Conservation (phyloP, 1,140 invertebrate species). For the Calliopsis andreniformis region DNA sequence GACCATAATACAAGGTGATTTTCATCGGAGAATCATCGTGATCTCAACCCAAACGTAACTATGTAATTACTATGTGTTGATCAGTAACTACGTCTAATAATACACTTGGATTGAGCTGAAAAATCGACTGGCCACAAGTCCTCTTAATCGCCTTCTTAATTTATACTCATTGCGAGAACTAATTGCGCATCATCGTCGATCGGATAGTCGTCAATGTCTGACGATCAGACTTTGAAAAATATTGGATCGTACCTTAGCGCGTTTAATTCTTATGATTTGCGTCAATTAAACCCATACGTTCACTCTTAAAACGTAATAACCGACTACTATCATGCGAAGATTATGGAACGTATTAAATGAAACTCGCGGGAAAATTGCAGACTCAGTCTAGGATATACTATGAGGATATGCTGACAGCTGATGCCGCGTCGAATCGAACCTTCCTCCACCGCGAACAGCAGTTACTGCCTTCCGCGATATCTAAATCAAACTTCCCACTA, state of each 20-base stretch:
- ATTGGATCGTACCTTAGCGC: background rate
- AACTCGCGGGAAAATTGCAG: conserved; percentile 22
- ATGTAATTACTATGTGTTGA: conserved; percentile 17
- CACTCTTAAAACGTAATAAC: conserved; percentile 8
- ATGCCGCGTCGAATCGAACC: conserved; percentile 10
- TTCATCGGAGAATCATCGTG: background rate
- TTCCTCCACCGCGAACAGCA: background rate
- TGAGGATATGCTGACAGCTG: conserved; percentile 3
- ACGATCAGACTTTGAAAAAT: background rate
- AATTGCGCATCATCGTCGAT: conserved; percentile 27
- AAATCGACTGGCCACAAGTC: background rate
- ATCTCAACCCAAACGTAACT: background rate
- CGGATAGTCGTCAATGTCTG: background rate
- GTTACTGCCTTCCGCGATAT: background rate
- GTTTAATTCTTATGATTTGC: conserved; percentile 34
- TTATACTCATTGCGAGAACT: background rate
- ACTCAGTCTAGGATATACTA: background rate
- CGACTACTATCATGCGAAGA: background rate
- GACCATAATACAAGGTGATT: background rate
- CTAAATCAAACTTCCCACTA: background rate
- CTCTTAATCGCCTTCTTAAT: conserved; percentile 16
- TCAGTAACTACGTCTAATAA: conserved; percentile 40
- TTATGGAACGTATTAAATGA: conserved; percentile 18
- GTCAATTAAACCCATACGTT: conserved; percentile 25
- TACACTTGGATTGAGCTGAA: background rate